These are phyloP conservation scores for Bettongia penicillata DNA, from an alignment of 2,113 vertebrate genomes.

Conservation along the genomic window DNA sequence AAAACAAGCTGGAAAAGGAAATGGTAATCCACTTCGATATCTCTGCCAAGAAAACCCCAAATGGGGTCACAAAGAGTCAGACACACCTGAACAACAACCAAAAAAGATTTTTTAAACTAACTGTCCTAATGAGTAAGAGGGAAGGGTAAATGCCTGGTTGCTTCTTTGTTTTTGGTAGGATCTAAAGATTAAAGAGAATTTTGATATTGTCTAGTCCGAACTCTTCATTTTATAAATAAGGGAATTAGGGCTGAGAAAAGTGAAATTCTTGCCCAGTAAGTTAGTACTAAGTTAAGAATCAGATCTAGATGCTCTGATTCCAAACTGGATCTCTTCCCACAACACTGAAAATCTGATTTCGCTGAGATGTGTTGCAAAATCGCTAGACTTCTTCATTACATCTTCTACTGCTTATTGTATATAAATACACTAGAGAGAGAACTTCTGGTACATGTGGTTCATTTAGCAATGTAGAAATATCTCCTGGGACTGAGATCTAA, in stretches of 20 bases:
- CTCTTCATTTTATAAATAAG: background rate
- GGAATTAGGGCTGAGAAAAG: background rate
- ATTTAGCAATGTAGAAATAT: background rate
- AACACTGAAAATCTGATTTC: background rate
- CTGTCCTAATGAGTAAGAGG: background rate
- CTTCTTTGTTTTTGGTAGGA: no score
- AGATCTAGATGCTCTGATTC: background rate
- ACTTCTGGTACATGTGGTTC: background rate
- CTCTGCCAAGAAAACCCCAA: no score
- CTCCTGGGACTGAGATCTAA: background rate
- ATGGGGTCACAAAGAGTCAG: no score
- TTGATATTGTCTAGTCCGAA: background rate
- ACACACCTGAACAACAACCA: no score
- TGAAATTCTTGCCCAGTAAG: background rate
- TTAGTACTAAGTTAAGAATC: background rate
- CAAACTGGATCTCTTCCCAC: background rate
- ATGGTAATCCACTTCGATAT: no score
- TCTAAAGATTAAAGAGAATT: background rate
- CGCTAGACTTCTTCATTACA: background rate
- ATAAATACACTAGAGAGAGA: background rate
- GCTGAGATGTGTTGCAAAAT: background rate
- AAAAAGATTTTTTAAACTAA: background rate
- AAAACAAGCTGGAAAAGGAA: no score
- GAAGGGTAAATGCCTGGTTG: background rate
- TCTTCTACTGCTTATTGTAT: background rate